Conservation (phyloP, 2,797 vertebrate species). For the Sandelia bainsii region DNA sequence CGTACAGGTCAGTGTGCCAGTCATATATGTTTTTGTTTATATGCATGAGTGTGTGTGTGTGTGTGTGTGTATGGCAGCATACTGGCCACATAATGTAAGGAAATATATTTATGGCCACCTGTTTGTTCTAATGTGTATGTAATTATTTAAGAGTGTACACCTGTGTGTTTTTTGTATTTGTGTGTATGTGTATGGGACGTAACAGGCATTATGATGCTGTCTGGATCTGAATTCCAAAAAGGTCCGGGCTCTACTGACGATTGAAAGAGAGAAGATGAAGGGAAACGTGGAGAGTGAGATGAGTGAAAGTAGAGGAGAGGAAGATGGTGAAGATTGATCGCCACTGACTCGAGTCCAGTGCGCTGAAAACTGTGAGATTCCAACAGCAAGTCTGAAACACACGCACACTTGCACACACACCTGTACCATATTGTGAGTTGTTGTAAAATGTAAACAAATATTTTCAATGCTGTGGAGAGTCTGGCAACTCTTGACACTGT, state of each 20-base stretch:
- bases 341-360: slow-evolving; percentile 47
- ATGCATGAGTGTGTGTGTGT: neutral
- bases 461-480: slow-evolving; percentile 4
- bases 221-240: slow-evolving; percentile 53
- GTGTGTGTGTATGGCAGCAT: neutral
- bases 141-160: slow-evolving; percentile 25
- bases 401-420: slow-evolving; percentile 29
- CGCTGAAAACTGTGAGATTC: slow-evolving; percentile 44
- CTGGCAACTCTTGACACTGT: slow-evolving; percentile 1
- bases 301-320: slow-evolving; percentile 26
- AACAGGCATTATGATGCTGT: slow-evolving; percentile 53
- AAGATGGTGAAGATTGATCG: slow-evolving; percentile 59
- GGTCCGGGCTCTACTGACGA: slow-evolving; percentile 21
- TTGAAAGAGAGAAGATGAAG: slow-evolving; percentile 37
- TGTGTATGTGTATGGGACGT: slow-evolving; percentile 5
- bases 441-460: slow-evolving; percentile 13
- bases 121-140: slow-evolving; percentile 21
- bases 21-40: neutral
- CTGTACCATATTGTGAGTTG: slow-evolving; percentile 1
- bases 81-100: neutral
- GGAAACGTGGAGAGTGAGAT: slow-evolving; percentile 22
- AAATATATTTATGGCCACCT: slow-evolving; percentile 4
- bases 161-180: neutral
- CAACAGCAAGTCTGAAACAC: slow-evolving; percentile 27
- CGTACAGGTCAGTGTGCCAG: neutral